These are phyloP conservation scores for Oscheius sp. DNA, from an alignment of 1,140 invertebrate species.

Conservation along the genomic window DNA sequence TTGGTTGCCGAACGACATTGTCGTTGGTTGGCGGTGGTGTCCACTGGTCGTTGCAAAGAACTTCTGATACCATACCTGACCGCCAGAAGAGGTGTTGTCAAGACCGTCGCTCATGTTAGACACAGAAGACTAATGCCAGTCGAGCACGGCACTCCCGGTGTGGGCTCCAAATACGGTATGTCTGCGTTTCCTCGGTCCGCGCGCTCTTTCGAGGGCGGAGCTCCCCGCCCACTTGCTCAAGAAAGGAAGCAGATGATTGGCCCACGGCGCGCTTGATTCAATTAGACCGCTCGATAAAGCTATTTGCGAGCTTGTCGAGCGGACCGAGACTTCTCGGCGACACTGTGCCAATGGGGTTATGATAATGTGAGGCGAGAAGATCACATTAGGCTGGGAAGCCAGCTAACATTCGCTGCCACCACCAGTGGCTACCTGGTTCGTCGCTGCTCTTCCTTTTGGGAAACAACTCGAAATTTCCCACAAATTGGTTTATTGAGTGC, in stretches of 20 bases:
- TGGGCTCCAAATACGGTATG: constrained; percentile 9
- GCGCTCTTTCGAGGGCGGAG: not conserved
- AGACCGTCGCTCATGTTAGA: constrained; percentile 11
- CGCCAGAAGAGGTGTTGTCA: constrained; percentile 4
- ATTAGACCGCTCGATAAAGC: constrained; percentile 13
- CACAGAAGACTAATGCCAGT: constrained; percentile 9
- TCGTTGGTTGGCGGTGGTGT: not conserved
- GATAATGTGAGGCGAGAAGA: constrained; percentile 11
- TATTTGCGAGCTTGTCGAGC: constrained; percentile 9
- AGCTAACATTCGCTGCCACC: not conserved
- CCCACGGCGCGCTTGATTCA: constrained; percentile 1
- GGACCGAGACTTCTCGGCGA: not conserved
- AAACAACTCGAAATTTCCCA: no score
- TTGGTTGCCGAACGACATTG: constrained; percentile 18
- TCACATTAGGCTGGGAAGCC: constrained; percentile 9
- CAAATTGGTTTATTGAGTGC: no score
- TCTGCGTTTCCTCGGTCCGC: not conserved
- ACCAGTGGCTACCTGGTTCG: not conserved
- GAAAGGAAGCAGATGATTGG: constrained; percentile 12
- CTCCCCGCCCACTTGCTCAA: not conserved
- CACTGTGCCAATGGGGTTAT: constrained; percentile 9
- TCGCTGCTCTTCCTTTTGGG: no score
- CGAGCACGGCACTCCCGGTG: constrained; percentile 4
- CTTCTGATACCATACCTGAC: constrained; percentile 2
- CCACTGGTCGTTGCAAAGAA: no score